These are phyloP conservation scores for Indicator maculatus DNA, from an alignment of 2,113 vertebrate genomes.

Conservation along the genomic window DNA sequence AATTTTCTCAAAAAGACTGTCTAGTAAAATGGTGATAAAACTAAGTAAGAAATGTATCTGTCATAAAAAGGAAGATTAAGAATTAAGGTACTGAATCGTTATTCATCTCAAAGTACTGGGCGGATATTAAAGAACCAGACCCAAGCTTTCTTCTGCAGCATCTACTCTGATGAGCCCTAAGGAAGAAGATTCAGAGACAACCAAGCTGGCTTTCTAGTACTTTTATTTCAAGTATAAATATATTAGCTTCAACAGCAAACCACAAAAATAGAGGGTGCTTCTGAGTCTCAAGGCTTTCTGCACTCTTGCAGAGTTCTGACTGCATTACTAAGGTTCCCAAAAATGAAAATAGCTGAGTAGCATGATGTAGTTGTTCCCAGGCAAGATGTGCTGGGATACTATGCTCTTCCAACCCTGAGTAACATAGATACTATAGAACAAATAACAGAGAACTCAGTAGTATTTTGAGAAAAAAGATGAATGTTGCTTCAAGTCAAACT, in stretches of 20 bases:
- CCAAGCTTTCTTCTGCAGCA: neutral
- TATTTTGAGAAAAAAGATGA: neutral
- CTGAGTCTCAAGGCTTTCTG: neutral
- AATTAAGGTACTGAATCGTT: neutral
- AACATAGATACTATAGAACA: neutral
- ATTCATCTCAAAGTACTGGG: neutral
- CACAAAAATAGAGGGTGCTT: neutral
- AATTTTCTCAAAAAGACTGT: neutral
- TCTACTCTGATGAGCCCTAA: neutral
- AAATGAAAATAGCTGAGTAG: neutral
- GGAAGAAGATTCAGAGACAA: neutral
- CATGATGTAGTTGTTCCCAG: neutral
- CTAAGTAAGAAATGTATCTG: neutral
- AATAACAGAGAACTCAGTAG: neutral
- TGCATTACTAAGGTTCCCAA: neutral
- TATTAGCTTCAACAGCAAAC: neutral
- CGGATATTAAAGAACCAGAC: neutral
- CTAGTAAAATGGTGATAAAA: neutral
- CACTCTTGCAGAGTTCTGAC: neutral
- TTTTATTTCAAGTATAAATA: neutral
- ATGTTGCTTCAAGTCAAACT: neutral
- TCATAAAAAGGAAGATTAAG: neutral
- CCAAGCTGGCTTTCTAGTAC: neutral
- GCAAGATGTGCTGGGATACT: neutral
- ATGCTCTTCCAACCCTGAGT: neutral